Evolutionary conservation across 2,113 vertebrate species (phyloP).

Genomic region (Percopsis transmontana): DNA sequence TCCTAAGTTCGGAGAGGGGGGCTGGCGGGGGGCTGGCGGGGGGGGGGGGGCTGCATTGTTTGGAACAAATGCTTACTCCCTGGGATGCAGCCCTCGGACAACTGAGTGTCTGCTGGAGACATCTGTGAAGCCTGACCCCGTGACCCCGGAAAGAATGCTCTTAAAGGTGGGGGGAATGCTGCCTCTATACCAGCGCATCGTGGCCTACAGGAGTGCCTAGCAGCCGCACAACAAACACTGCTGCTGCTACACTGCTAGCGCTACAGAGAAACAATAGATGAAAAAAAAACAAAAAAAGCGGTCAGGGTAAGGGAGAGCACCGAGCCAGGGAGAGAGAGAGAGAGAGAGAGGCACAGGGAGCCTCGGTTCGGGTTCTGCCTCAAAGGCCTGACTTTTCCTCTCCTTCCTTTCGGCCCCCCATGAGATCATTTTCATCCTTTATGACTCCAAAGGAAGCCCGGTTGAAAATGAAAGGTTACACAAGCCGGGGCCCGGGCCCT

Average conservation of each 20-base stretch:
- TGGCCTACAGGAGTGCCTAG: conserved; percentile 75
- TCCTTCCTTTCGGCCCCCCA: conserved; percentile 58
- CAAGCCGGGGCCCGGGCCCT: conserved; percentile 69
- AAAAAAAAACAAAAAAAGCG: not conserved
- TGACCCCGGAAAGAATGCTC: conserved; percentile 90
- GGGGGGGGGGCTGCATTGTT: conserved; percentile 81
- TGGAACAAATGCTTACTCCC: conserved; percentile 78
- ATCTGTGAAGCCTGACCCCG: conserved; percentile 88
- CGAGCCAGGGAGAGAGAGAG: conserved; percentile 19
- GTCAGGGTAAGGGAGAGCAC: not conserved
- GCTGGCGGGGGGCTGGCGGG: conserved; percentile 52
- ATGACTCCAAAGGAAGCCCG: conserved; percentile 78
- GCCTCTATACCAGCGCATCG: conserved; percentile 70
- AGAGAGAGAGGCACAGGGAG: conserved; percentile 32
- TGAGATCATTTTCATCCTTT: conserved; percentile 81
- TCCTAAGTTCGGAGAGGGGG: conserved; percentile 50
- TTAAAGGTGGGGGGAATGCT: conserved; percentile 80
- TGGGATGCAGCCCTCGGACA: conserved; percentile 88
- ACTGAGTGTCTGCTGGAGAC: conserved; percentile 88
- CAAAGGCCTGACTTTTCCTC: conserved; percentile 63
- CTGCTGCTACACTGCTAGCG: conserved; percentile 53
- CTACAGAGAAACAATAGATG: conserved; percentile 46
- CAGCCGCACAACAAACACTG: conserved; percentile 71
- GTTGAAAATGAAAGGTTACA: conserved; percentile 79
- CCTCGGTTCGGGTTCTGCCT: conserved; percentile 59